Evolutionary conservation across 2,888 invertebrate genomes (phyloP).

Genomic region (Drosophila neotestacea): DNA sequence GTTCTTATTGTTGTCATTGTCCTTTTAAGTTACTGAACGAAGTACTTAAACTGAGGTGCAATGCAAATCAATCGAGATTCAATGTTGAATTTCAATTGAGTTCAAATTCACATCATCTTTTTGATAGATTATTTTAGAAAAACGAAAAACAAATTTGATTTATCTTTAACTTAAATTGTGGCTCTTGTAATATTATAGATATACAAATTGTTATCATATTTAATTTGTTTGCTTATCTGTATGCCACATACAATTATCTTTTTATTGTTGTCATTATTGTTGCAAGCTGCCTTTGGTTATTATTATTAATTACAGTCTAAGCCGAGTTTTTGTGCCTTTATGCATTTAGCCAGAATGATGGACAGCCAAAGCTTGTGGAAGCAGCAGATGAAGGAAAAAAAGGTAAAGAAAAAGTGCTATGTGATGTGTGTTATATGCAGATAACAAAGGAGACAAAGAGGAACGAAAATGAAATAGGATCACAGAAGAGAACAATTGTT

Average conservation of each 20-base stretch:
- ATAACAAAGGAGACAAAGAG: conserved; percentile 18
- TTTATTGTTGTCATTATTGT: neutral
- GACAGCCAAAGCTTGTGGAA: conserved; percentile 2
- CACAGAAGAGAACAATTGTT: neutral
- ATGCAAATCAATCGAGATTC: conserved; percentile 15
- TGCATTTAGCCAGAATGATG: conserved; percentile 25
- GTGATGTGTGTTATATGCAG: conserved; percentile 11
- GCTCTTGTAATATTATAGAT: neutral
- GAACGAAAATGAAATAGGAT: neutral
- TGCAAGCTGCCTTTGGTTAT: conserved; percentile 14
- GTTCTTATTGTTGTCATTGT: conserved; percentile 9
- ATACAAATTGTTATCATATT: conserved; percentile 2
- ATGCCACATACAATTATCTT: neutral
- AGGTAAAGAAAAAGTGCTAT: neutral
- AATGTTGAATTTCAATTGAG: conserved; percentile 3
- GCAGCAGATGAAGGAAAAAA: neutral
- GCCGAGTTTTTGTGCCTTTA: conserved; percentile 21
- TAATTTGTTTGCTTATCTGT: neutral
- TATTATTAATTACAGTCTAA: conserved; percentile 44
- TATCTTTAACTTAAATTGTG: neutral
- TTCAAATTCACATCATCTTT: neutral
- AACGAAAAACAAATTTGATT: neutral
- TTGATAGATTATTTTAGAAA: neutral
- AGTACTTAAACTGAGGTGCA: conserved; percentile 13
- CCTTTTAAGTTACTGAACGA: conserved; percentile 13